Base-by-base conservation (phyloP, 2,888 invertebrate species). In the Andrena hattorfiana region DNA sequence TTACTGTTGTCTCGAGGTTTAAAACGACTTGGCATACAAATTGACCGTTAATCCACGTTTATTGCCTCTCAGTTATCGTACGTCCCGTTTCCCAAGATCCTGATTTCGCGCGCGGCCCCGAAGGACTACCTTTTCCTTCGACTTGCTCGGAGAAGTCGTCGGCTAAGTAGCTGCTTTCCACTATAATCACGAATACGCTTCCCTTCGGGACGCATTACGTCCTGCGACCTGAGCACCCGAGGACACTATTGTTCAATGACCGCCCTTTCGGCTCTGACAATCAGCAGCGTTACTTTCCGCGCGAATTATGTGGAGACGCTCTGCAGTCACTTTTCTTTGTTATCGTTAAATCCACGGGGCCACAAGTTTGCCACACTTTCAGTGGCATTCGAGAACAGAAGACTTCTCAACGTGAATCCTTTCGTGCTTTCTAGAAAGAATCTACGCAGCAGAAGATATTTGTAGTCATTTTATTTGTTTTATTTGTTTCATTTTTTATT, bases 161-260 rank as follows among this genome's bases (percentile, higher is more conserved):
- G 75, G 72, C 84, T 84, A 84, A 79, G 86, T 84, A 75, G 79
- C 84, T 66, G 80, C 66, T 79, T 73, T 84, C 79, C 79, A 59
- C 74, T 62, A 78, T 79, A 84, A 88, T 87, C 86, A 86, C 77
- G 81, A 79, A 81, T 88, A 71, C 62, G 69, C 72, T 71, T 73
- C 62, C 71, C 70, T 48, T 42, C 60, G 85, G 42, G 69, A 56
- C 71, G 60, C 79, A 68, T 75, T 69, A 77, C 64, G 63, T 42
- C 56, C 66, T 68, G 30, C 56, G 59, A 77, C 64, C 48, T 54
- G 72, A 84, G 63, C 85, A 74, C 63, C 54, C 62, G 72, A 63
- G 67, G 69, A 85, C 87, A 66, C 71, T 81, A 85, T 82, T 75
- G 75, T 72, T 60, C 75, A 81, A 81, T 70, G 75, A 81, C 59